Evolutionary conservation across 2,888 invertebrate genomes (phyloP), one percentile per base, ranked within the genome.

Genomic region (Cylindroiulus punctatus): DNA sequence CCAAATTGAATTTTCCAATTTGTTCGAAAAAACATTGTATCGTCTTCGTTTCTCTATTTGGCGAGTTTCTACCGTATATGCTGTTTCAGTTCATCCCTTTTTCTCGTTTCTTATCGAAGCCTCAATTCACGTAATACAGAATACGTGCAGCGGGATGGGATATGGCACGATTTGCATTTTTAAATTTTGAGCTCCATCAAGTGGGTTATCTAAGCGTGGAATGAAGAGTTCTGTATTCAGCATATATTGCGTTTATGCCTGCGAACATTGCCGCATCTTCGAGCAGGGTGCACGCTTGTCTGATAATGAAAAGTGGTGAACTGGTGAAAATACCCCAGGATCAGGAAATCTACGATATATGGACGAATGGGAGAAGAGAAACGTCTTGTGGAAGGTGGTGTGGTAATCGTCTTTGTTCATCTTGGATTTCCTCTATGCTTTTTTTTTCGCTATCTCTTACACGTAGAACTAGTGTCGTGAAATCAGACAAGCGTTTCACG

Each of bases 171-270:
- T 84, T 84, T 84, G 84, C 84, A 84, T 84, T 84, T 84, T 84
- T 44, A 84, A 84, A 84, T 47, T 84, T 84, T 84, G 42, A 84
- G 26, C 76, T 76, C 76, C 76, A 76, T 76, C 85, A 85, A 85
- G 85, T 85, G 47, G 85, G 85, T 85, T 85, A 85, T 85, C 85
- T 52, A 57, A 85, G 85, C 85, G 85, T 57, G 85, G 85, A 85
- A 85, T 85, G 85, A 57, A 85, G 57, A 44, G 36, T 83, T 83
- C 42, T 83, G 84, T 44, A 83, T 83, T 44, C 84, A 76, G 76
- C 76, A 76, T 76, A 76, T 76, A 76, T 76, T 76, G 76, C 76
- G 76, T 76, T 76, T 76, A 76, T 76, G 76, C 30, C 30, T 32
- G 76, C 17, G 30, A 76, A 76, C 76, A 30, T 32, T 76, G 76